Percentiles rank a stretch among this genome's conserved stretches.
Evolutionary conservation across 2,797 vertebrate species (phyloP).

Genomic region (Protonibea diacanthus): DNA sequence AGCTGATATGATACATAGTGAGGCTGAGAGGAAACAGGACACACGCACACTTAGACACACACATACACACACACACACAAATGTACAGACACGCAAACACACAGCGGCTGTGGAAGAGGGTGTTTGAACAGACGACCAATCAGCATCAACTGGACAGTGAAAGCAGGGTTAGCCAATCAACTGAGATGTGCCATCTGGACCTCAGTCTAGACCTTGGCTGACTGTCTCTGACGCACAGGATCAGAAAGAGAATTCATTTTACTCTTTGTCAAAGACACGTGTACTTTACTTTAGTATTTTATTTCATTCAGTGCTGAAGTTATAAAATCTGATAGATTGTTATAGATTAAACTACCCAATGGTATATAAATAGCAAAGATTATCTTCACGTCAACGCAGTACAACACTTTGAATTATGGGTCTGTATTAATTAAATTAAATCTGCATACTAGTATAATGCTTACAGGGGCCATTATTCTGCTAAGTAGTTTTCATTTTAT

Average conservation of each 20-base stretch:
- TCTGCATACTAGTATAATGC: neutral
- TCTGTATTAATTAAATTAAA: too few species aligned
- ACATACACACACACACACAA: conserved; percentile 4
- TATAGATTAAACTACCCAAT: neutral
- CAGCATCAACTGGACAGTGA: conserved; percentile 48
- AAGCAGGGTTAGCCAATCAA: conserved; percentile 52
- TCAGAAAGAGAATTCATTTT: conserved; percentile 24
- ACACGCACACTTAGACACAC: neutral
- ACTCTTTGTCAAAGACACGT: neutral
- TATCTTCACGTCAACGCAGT: neutral
- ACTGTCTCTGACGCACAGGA: conserved; percentile 23
- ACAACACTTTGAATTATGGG: neutral
- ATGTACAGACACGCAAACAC: conserved; percentile 9
- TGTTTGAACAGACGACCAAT: conserved; percentile 42
- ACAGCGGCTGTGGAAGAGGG: conserved; percentile 2
- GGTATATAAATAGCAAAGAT: neutral
- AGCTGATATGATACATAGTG: conserved; percentile 24
- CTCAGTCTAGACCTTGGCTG: conserved; percentile 42
- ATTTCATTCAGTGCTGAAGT: neutral
- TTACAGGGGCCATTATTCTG: neutral
- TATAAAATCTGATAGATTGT: neutral
- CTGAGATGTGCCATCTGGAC: conserved; percentile 58
- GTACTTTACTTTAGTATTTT: neutral
- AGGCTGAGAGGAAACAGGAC: conserved; percentile 28
- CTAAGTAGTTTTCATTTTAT: neutral